Percentiles rank a stretch among this genome's conserved stretches.
phyloP scores from a whole-genome alignment of 2,888 invertebrate species.

The Eupithecia dodoneata region DNA sequence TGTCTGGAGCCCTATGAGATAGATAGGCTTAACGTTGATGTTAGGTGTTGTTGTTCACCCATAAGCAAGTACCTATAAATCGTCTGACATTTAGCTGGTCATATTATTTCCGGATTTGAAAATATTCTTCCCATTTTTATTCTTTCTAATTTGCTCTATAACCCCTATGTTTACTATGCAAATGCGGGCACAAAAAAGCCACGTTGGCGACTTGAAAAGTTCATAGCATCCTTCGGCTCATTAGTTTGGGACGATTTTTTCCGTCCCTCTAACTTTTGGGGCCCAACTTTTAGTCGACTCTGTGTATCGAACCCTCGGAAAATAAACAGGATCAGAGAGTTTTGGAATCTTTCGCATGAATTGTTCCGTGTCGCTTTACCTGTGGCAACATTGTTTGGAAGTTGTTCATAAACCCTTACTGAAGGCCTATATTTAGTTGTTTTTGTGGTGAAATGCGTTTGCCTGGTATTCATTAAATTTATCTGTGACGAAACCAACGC shows the following conservation, averaged over 20 bases:
- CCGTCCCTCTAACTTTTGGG: constrained; percentile 64
- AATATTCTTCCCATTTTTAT: no score
- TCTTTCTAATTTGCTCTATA: not conserved
- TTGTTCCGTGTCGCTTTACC: constrained; percentile 46
- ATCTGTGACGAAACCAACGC: not conserved
- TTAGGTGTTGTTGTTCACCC: no score
- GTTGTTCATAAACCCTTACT: constrained; percentile 1
- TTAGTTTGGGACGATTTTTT: constrained; percentile 73
- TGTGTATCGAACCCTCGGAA: constrained; percentile 54
- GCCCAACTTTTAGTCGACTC: constrained; percentile 57
- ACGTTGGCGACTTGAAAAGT: constrained; percentile 67
- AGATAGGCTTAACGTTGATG: no score
- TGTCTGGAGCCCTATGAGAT: not conserved
- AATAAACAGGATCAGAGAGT: constrained; percentile 66
- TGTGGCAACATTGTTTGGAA: constrained; percentile 29
- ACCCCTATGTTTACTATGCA: constrained; percentile 15
- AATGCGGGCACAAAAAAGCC: constrained; percentile 44
- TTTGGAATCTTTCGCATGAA: constrained; percentile 53
- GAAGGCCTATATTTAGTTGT: not conserved
- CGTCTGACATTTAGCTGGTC: no score
- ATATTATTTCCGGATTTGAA: no score
- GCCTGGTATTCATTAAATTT: not conserved
- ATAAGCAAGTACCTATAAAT: no score
- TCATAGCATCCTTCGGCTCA: constrained; percentile 70
- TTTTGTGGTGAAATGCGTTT: not conserved